A percentile compares a stretch with the other conserved stretches of the same genome.
Evolutionary conservation across 53 echinoderm and acorn worm species (phyloP).

Genomic region (Holothuria leucospilota): DNA sequence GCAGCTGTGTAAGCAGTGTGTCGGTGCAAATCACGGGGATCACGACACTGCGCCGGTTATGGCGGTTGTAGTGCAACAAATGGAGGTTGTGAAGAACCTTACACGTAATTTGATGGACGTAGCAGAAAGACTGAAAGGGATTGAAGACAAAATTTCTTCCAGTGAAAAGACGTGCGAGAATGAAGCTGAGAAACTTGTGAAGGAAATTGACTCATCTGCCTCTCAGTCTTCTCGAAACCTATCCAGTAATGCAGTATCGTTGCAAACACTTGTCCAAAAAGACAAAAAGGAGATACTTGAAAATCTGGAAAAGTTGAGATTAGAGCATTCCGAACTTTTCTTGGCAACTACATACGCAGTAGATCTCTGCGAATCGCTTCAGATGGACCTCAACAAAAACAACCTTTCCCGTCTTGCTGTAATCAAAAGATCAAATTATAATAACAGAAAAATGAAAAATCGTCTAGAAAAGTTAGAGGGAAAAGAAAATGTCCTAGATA

Average conservation of each 20-base stretch:
- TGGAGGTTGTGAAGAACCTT: not conserved
- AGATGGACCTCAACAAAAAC: not conserved
- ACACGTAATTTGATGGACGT: not conserved
- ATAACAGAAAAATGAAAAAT: not conserved
- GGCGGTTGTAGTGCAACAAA: not conserved
- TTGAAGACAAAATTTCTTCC: not conserved
- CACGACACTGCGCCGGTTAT: not conserved
- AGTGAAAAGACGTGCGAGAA: not conserved
- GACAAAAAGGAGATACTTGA: not conserved
- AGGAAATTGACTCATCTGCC: not conserved
- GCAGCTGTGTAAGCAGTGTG: constrained; percentile 1
- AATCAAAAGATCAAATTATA: not conserved
- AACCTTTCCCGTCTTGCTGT: not conserved
- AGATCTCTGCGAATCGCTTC: constrained; percentile 11
- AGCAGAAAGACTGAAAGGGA: not conserved
- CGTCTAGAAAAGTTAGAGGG: not conserved
- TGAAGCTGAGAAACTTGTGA: not conserved
- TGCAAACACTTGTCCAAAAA: not conserved
- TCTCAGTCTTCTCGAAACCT: not conserved
- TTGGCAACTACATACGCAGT: not conserved
- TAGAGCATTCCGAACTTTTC: not conserved
- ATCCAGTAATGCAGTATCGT: not conserved
- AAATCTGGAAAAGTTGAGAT: not conserved
- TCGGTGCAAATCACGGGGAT: not conserved
- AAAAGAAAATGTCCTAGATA: not conserved